phyloP scores from a whole-genome alignment of 2,113 vertebrate genomes.

The Terrapene triunguis region DNA sequence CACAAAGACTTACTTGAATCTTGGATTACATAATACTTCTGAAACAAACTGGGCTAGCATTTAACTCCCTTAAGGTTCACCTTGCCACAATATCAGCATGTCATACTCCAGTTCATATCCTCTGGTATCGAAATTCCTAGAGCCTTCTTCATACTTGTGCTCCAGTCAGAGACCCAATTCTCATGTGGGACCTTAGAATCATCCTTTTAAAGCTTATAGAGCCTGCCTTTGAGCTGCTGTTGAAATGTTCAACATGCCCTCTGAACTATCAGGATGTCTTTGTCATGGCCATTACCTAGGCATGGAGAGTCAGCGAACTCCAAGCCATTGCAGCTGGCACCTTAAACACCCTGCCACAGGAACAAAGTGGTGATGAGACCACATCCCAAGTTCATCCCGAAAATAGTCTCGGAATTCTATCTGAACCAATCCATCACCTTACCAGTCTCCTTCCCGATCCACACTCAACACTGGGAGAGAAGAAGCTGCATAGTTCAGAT shows the following conservation, averaged over 20 bases:
- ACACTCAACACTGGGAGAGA: not conserved
- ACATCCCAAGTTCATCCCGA: not conserved
- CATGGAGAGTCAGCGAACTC: not conserved
- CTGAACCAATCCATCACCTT: not conserved
- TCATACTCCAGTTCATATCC: not conserved
- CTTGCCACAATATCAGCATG: not conserved
- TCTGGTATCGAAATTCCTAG: not conserved
- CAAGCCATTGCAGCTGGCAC: not conserved
- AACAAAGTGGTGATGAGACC: not conserved
- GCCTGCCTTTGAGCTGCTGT: not conserved
- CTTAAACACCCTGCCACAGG: not conserved
- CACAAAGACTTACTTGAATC: not conserved
- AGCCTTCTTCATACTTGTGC: not conserved
- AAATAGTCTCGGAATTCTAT: not conserved
- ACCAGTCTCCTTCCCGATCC: not conserved
- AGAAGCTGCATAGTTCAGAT: not conserved
- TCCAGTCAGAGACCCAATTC: not conserved
- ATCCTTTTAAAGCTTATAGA: not conserved
- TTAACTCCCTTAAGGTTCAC: not conserved
- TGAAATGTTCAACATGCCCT: not conserved
- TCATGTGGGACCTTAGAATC: not conserved
- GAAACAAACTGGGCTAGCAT: not conserved
- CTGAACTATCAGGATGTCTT: not conserved
- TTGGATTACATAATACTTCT: not conserved
- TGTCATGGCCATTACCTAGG: not conserved